Conservation (phyloP, 2,888 invertebrate species). For the Drosophila picticornis region DNA sequence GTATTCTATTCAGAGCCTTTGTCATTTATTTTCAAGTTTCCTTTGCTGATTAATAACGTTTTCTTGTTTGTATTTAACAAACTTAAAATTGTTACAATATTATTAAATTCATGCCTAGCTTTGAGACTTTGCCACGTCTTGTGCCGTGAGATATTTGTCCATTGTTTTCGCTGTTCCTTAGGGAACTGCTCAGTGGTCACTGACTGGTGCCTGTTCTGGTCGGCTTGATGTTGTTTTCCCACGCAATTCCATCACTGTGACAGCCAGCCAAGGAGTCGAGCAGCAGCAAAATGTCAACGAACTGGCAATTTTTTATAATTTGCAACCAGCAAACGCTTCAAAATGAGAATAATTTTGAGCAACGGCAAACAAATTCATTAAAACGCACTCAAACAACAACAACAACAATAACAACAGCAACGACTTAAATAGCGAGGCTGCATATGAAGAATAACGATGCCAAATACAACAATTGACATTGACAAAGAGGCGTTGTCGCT, state of each 20-base stretch:
- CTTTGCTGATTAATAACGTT: neutral
- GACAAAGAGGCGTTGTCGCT: conserved; percentile 53
- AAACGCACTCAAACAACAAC: conserved; percentile 29
- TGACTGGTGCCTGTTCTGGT: neutral
- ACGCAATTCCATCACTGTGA: conserved; percentile 48
- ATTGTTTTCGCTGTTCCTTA: neutral
- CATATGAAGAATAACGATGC: conserved; percentile 65
- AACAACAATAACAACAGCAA: conserved; percentile 3
- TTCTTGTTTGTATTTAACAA: neutral
- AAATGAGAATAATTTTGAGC: conserved; percentile 43
- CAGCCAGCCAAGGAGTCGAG: conserved; percentile 16
- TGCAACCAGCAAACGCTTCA: conserved; percentile 37
- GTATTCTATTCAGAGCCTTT: neutral
- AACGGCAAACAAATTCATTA: conserved; percentile 56
- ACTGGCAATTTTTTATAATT: conserved; percentile 54
- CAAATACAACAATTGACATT: conserved; percentile 63
- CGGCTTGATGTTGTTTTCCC: conserved; percentile 34
- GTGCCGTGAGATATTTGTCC: neutral
- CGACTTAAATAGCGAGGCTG: conserved; percentile 12
- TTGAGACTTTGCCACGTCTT: too few species aligned
- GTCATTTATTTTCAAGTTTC: neutral
- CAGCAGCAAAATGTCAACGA: conserved; percentile 38
- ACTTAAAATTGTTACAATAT: neutral
- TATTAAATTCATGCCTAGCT: neutral
- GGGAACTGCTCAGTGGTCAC: conserved; percentile 5